phyloP scores from a whole-genome alignment of 2,888 invertebrate species.

The Drosophila quinaria region DNA sequence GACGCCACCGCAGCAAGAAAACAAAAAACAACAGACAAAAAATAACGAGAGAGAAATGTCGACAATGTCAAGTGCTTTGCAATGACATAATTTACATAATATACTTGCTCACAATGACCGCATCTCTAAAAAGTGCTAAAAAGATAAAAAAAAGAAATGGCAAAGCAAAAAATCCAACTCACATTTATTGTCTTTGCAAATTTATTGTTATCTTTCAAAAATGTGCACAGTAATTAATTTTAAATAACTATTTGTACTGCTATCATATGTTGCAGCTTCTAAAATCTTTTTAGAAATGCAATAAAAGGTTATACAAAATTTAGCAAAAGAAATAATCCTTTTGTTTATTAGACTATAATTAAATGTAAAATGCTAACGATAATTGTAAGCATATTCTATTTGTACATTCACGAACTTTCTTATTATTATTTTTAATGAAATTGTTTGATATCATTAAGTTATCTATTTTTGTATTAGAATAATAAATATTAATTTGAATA shows the following conservation, averaged over 20 bases:
- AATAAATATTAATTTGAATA: not conserved
- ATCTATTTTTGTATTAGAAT: not conserved
- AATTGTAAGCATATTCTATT: too few species aligned
- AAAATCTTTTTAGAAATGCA: not conserved
- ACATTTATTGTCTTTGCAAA: conserved; percentile 13
- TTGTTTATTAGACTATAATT: too few species aligned
- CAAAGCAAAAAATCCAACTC: conserved; percentile 11
- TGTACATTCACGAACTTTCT: not conserved
- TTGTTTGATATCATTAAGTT: too few species aligned
- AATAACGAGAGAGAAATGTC: conserved; percentile 6
- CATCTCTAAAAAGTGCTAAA: conserved; percentile 22
- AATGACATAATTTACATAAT: conserved; percentile 25
- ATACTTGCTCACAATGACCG: conserved; percentile 21
- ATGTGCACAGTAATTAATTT: not conserved
- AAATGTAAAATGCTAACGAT: too few species aligned
- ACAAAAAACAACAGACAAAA: not conserved
- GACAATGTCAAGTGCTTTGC: conserved; percentile 56
- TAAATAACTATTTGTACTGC: not conserved
- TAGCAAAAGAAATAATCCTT: too few species aligned
- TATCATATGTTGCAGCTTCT: not conserved
- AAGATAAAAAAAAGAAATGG: not conserved
- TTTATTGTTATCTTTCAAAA: conserved; percentile 8
- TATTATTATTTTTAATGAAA: not conserved
- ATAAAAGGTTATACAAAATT: not conserved
- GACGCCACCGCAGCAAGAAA: conserved; percentile 34